A percentile compares a stretch with the other conserved stretches of the same genome.
Conservation (phyloP, 2,797 vertebrate species). For the Hippopotamyrus pictus region DNA sequence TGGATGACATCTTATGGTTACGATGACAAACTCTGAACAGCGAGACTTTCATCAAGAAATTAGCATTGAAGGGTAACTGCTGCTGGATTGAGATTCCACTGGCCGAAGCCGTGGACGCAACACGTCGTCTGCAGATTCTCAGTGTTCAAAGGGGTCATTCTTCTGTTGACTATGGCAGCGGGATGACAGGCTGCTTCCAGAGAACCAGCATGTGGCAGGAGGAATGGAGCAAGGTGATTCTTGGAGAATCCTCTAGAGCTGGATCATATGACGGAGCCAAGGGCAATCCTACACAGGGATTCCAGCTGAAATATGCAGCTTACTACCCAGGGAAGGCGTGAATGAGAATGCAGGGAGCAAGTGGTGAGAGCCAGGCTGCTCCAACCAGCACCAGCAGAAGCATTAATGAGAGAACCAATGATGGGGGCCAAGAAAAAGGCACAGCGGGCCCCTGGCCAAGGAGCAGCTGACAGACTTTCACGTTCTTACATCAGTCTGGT, state of each 20-base stretch:
- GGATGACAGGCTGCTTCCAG: background rate
- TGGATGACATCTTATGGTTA: background rate
- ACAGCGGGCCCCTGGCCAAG: background rate
- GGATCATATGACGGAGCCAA: background rate
- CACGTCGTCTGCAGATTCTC: background rate
- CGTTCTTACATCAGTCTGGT: background rate
- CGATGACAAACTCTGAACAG: background rate
- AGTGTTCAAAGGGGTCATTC: background rate
- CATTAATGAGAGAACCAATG: background rate
- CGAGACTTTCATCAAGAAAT: background rate
- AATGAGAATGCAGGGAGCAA: background rate
- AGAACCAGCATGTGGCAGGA: background rate
- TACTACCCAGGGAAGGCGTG: background rate
- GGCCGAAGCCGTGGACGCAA: background rate
- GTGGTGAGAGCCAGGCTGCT: background rate
- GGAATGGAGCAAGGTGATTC: background rate
- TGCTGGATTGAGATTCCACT: background rate
- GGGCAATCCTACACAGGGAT: background rate
- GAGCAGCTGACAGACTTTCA: background rate
- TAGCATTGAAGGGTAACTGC: background rate
- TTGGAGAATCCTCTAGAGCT: background rate
- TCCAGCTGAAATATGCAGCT: background rate
- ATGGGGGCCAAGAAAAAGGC: background rate
- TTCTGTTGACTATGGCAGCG: background rate
- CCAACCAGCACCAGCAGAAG: background rate